Base-by-base conservation (phyloP, 2,888 invertebrate species). In the Pandemis corylana region DNA sequence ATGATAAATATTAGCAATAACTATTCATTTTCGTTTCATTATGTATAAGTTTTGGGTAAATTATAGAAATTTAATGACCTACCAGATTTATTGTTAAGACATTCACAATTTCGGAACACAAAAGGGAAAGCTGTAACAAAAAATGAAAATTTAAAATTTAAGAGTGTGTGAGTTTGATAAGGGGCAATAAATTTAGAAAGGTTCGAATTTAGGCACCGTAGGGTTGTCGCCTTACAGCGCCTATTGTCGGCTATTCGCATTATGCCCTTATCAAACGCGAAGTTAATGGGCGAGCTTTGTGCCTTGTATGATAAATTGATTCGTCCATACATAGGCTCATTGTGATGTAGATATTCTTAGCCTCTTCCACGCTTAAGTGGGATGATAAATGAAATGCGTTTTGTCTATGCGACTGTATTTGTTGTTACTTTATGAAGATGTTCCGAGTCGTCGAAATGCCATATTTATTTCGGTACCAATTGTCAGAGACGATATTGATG, bases 271-370 rank as follows among this genome's bases (percentile, higher is more conserved):
- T 93, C 93, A 92, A 93, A 89, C 90, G 89, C 87, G 89, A 92
- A 93, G 92, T 93, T 94, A 94, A 94, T 93, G 93, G 93, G 90
- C 89, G 82, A 89, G 90, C 93, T 89, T 94, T 94, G 93, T 94
- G 89, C 88, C 81, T 88, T 81, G 79, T 90, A 93, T 94, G 94
- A 94, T 94, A 94, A 93, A 94, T 94, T 92, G 94, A 92, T 92
- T 89, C 85, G 85, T 86, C 83, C 85, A 85, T 87, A 88, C 87
- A 87, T 88, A 84, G 86, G 88, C 86, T 89, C 89, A 90, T 94
- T 93, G 91, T 94, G 81, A 93, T 93, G 90, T 89, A 92, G 89
- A 92, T 92, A 91, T 92, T 89, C 89, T 92, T 85, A 89, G 88
- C 89, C 89, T 92, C 92, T 92, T 90, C 90, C 86, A 81, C 76